Evolutionary conservation across 1,140 invertebrate genomes (phyloP), one percentile per base, ranked within the genome.

Genomic region (Papilio aristodemus): DNA sequence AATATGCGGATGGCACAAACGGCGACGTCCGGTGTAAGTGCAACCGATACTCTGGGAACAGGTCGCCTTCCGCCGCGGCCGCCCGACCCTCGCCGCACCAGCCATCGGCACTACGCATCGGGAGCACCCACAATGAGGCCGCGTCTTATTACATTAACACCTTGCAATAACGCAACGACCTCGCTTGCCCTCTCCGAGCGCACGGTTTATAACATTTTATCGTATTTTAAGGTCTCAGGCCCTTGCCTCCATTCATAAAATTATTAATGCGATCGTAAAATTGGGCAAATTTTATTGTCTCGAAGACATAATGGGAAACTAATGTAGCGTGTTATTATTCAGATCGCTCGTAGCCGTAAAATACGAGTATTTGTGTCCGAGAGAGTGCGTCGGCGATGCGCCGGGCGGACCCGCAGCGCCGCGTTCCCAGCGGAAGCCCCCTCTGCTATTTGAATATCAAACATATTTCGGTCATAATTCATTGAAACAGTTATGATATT

Each of bases 321-420:
- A 91, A 91, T 91, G 89, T 91, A 89, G 79, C 89, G 88, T 91
- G 89, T 90, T 89, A 91, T 91, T 91, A 90, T 91, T 90, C 89
- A 91, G 87, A 87, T 89, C 80, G 84, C 82, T 81, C 83, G 85
- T 84, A 89, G 89, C 86, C 80, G 85, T 90, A 90, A 89, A 89
- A 88, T 90, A 87, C 84, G 84, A 81, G 78, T 85, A 73, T 84
- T 85, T 82, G 84, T 78, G 80, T 72, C 77, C 77, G 80, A 77
- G 81, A 80, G 78, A 74, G 46, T 57, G 36, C 50, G 76, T 69
- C 68, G 75, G 69, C 78, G 73, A 68, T 77, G 78, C 76, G 77
- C 67, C 74, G 72, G 69, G 10, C 46, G 70, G 75, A 70, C 69
- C 71, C 75, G 60, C 71, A 71, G 75, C 76, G 63, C 69, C 72